Base-by-base conservation (phyloP, 2,888 invertebrate species). In the Eulithis prunata region DNA sequence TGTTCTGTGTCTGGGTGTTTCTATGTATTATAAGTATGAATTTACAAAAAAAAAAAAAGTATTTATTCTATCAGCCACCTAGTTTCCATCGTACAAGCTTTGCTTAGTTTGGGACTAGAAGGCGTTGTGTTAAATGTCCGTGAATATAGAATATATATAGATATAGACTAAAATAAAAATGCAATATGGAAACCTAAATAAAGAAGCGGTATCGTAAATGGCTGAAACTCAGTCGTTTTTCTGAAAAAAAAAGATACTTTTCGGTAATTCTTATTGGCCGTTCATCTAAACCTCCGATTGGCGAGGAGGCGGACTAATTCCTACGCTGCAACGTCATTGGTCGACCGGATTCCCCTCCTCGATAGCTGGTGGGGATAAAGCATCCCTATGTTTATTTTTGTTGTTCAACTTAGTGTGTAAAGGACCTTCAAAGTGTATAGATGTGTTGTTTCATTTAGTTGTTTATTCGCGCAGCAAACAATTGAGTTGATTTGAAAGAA, bases 331-430 rank as follows among this genome's bases (percentile, higher is more conserved):
- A 46, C 66, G 38, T 62, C 66, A 91, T 91, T 91, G 88, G 92
- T 57, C 58, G 68, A 49, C 46, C 45, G 32, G 32, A 52, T 74
- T 75, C 82, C 87, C 88, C 85, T 85, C 83, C 79, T 78, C 64
- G 66, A 38, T 32, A 21, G 13, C 62, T 75, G 78, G 86, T 82
- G 86, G 90, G 90, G 87, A 78, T 72, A 75, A 80, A 86, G 82
- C 91, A 90, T 84, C 92, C 92, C 91, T 81, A 76, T 91, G 91
- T 91, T 90, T 91, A 90, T 91, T 91, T 90, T 91, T 89, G 87
- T 89, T 88, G 83, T 86, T 83, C 80, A 83, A 86, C 82, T 88
- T 90, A 93, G 93, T 93, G 82, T 79, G 88, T 88, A 87, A 82
- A 85, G 84, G 85, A 90, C 90, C 85, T 86, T 84, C 83, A 75